Evolutionary conservation across 2,113 vertebrate genomes (phyloP).

Genomic region (Corythornis vintsioides): DNA sequence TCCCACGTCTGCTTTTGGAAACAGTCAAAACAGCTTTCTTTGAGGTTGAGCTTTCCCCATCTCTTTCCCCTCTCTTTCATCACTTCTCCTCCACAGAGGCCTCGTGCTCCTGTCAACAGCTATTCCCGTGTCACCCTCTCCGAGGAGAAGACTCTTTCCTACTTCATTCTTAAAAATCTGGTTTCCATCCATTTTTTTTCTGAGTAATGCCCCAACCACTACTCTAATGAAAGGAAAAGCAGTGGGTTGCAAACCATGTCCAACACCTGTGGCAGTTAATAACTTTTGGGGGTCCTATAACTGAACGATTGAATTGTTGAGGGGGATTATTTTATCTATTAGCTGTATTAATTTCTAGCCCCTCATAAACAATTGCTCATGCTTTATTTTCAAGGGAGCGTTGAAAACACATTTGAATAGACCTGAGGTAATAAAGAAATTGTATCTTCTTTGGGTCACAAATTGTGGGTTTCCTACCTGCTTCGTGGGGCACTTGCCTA

Average conservation of each 20-base stretch:
- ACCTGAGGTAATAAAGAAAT: background rate
- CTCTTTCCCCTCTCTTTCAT: background rate
- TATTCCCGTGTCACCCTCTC: background rate
- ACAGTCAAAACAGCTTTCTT: background rate
- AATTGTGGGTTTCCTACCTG: background rate
- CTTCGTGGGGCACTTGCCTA: background rate
- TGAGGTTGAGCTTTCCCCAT: background rate
- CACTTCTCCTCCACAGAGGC: background rate
- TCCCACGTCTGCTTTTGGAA: background rate
- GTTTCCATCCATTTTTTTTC: background rate
- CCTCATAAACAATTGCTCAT: background rate
- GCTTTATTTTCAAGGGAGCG: background rate
- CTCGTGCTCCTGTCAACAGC: background rate
- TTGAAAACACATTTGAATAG: background rate
- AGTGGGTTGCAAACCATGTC: accelerated
- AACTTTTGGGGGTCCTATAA: background rate
- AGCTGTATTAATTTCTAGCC: background rate
- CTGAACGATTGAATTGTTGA: background rate
- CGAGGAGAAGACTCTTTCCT: background rate
- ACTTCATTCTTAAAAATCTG: background rate
- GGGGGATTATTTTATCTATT: too few relatives aligned
- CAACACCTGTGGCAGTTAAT: background rate
- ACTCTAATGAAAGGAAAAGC: background rate
- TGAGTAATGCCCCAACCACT: background rate
- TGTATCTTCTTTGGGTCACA: background rate